These are phyloP conservation scores for Ceratosolen fusciceps DNA, from an alignment of 1,140 invertebrate genomes.

Conservation along the genomic window DNA sequence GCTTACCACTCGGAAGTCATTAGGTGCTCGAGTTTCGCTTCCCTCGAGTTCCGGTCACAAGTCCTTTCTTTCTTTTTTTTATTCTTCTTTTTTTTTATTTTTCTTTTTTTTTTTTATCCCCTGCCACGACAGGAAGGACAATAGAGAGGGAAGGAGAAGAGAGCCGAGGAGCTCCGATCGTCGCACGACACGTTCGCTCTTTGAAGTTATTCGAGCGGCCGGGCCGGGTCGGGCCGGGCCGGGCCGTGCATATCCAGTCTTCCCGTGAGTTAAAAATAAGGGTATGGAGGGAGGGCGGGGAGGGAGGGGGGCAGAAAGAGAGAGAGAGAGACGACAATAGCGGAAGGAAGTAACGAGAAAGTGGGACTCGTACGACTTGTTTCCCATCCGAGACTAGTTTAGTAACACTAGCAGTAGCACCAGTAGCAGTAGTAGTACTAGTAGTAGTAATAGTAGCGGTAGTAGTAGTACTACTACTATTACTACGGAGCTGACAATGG, in stretches of 20 bases:
- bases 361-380: constrained; percentile 36
- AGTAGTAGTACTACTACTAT: no score
- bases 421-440: not conserved
- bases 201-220: no score
- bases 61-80: not conserved
- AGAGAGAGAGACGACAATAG: constrained; percentile 16
- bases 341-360: constrained; percentile 41
- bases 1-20: constrained; percentile 19
- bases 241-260: not conserved
- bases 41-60: constrained; percentile 3
- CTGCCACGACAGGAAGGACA: not conserved
- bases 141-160: no score
- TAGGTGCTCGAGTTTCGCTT: not conserved
- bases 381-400: not conserved
- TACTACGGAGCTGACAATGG: no score
- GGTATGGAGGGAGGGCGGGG: not conserved
- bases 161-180: no score
- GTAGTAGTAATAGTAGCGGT: no score
- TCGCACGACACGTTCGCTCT: not conserved
- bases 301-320: not conserved
- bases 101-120: not conserved
- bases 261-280: constrained; percentile 7
- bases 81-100: not conserved
- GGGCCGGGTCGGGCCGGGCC: not conserved
- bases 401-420: not conserved